Conservation (phyloP, 2,888 invertebrate genomes). For the Ectemnius lituratus region DNA sequence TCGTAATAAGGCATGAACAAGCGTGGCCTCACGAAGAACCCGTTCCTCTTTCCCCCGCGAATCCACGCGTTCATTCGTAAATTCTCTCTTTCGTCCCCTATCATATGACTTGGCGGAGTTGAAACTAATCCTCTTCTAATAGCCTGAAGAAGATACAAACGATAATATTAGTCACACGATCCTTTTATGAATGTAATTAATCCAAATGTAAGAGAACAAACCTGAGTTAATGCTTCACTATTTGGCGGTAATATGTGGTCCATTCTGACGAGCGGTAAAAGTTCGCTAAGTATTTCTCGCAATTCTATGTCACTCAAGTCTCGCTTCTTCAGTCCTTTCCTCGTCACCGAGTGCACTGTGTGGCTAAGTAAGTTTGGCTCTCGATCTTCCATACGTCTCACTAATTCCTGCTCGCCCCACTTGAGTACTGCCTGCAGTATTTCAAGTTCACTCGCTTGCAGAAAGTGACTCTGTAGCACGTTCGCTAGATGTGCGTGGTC, state of each 20-base stretch:
- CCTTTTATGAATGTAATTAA: slow-evolving; percentile 4
- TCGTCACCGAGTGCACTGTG: slow-evolving; percentile 93
- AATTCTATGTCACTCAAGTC: slow-evolving; percentile 92
- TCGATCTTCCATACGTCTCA: slow-evolving; percentile 89
- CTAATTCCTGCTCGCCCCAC: slow-evolving; percentile 93
- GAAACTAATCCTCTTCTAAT: slow-evolving; percentile 88
- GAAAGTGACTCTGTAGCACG: slow-evolving; percentile 87
- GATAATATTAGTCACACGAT: not conserved
- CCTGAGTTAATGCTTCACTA: slow-evolving; percentile 87
- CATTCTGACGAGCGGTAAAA: slow-evolving; percentile 90
- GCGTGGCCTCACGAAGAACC: slow-evolving; percentile 89
- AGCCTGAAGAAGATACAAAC: slow-evolving; percentile 67
- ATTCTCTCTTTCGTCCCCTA: slow-evolving; percentile 85
- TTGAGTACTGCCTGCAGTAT: slow-evolving; percentile 91
- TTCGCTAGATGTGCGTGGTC: slow-evolving; percentile 87
- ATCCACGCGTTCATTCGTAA: slow-evolving; percentile 89
- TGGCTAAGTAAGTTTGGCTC: slow-evolving; percentile 95
- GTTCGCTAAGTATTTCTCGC: slow-evolving; percentile 89
- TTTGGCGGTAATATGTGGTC: slow-evolving; percentile 94
- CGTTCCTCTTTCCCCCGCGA: slow-evolving; percentile 84
- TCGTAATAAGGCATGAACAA: slow-evolving; percentile 97
- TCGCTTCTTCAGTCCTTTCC: slow-evolving; percentile 89
- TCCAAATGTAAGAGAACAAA: slow-evolving; percentile 59
- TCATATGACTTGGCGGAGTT: slow-evolving; percentile 91
- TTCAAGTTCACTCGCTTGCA: slow-evolving; percentile 93